Base-by-base conservation (phyloP, 2,113 vertebrate species). In the Anhinga anhinga region DNA sequence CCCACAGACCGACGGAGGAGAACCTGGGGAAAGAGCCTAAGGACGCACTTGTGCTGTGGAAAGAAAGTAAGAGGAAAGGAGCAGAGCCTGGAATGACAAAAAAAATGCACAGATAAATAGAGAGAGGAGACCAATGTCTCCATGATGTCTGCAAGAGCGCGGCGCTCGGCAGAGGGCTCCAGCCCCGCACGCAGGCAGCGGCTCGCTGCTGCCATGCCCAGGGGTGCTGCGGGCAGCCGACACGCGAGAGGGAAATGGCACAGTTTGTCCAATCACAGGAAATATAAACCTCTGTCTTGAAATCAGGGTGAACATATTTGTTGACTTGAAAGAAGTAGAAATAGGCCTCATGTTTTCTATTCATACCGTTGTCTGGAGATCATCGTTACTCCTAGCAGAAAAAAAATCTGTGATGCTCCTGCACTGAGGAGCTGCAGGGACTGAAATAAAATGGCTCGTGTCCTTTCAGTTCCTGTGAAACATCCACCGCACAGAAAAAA, bases 31-130 rank as follows among this genome's bases (percentile, higher is more conserved):
- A 63, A 89, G 82, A 17, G 1, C 7, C 21, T 4, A 6, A 52
- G 2, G 34, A 7, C 18, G 4, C 3, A 2, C 27, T 26, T 4
- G 40, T 32, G 7, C 3, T 29, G 16, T 1, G n/a, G 5, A 11
- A 59, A 63, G 27, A 44, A 70, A 11, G 0, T 2, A 7, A 56
- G 38, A 50, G 44, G 11, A 49, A 21, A 47, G 52, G 18, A 27
- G 32, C n/a, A 5, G 71, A 49, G 66, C 7, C 36, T 23, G 23
- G 4, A 42, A 23, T 18, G 30, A 2, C n/a, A 34, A 22, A 78
- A 56, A 45, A 45, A 38, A 15, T 0, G 6, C 1, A 3, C 40
- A 32, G 38, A 26, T 13, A 18, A 67, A 74, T 13, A 10, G 19
- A 34, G 16, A 45, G 25, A 49, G 25, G 29, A 67, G 34, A 40